Evolutionary conservation across 2,888 invertebrate genomes (phyloP), one percentile per base, ranked within the genome.

Genomic region (Sialis fuliginosa): DNA sequence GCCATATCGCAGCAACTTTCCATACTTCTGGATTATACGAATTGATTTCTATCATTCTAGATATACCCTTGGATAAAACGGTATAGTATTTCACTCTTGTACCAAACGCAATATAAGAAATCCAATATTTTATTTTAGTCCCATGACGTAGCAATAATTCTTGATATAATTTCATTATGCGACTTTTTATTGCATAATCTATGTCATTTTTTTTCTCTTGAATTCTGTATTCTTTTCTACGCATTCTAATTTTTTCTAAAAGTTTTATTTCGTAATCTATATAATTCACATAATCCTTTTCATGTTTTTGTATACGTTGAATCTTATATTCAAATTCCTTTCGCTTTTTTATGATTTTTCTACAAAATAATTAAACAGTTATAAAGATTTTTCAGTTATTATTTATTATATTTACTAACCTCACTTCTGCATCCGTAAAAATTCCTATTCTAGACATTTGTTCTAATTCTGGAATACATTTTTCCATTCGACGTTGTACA

Each of bases 1-100:
- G 48, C 50, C 50, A 51, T 6, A 42, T n/a, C 2, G 51, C 45
- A 22, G 46, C 49, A 45, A 48, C 41, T 49, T 40, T 13, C 33
- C 50, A 51, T 6, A 51, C 46, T 31, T 46, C 47, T 2, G 48
- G 47, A 31, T 44, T 39, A 34, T 39, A 35, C 33, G 42, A 39
- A 45, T 49, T 46, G 42, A 22, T 50, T 48, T 50, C 37, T 37
- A 37, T 37, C 37, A 37, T 37, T 37, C 8, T 5, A 10, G 37
- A 6, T 10, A 37, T 37, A 6, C 37, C 37, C 2, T 12, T 37
- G 10, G 37, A 4, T 37, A 37, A n/a, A 2, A 12, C 37, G 6
- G 37, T 10, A 37, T 37, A 12, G 12, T 10, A 37, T 8, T 37
- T 37, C 1, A 37, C 37, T 10, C 37, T n/a, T 10, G 37, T 37